Evolutionary conservation across 2,888 invertebrate genomes (phyloP), one percentile per base, ranked within the genome.

Genomic region (Melieria omissa): DNA sequence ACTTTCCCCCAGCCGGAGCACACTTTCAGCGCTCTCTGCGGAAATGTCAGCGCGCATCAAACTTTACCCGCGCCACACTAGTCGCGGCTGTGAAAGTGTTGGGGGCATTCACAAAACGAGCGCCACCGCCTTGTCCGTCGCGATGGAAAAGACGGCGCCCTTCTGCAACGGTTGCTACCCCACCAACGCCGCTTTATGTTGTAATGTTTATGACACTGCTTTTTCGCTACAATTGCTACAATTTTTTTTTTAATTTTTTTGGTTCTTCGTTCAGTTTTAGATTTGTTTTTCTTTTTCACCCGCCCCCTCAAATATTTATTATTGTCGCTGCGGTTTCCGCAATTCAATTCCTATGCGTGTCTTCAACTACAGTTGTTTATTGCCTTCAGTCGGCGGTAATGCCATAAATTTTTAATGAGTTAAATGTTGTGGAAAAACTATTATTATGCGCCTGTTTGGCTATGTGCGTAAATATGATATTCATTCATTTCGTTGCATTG

Each of bases 361-460:
- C 10, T 14, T 10, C 5, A 16, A 3, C 4, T 45, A 4, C 47
- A 14, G 46, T 5, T 62, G 3, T 14, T 29, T 47, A 41, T 46
- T 16, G n/a, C 49, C 45, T 16, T 62, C 12, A 62, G 29, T 29
- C 44, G 16, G 47, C n/a, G 42, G 1, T 45, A 49, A 29, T 47
- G 4, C 44, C 14, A 5, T 47, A 57, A 8, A 54, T 57, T 45
- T 55, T 16, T 52, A 49, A 45, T 65, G 46, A 55, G 57, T 14
- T n/a, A 55, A 65, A 65, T 55, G 65, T 12, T 45, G 65, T 45
- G 55, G 55, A 65, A 65, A 65, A 54, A 57, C 9, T 44, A 7
- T 16, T 63, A 14, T 61, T 42, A 61, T 45, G n/a, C 14, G 61
- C 44, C 45, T 12, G 4, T 29, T 44, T 12, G 16, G 9, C 12